These are phyloP conservation scores for Phenganax stokvisi DNA, from an alignment of 92 coral and sea anemone genomes.

Conservation along the genomic window DNA sequence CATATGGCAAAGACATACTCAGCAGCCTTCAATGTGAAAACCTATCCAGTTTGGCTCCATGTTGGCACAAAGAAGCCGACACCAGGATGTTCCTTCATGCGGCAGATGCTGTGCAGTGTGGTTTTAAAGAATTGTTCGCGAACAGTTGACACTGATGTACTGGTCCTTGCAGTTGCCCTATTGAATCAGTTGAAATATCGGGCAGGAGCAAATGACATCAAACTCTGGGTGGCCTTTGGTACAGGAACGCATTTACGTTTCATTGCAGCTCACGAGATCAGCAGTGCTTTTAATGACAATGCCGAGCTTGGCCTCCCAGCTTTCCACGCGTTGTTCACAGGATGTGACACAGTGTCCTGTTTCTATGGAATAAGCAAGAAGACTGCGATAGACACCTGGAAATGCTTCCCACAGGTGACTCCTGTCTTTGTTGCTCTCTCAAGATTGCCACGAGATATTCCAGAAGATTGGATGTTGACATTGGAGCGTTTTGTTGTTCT, in stretches of 20 bases:
- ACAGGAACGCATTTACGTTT: constrained; percentile 14
- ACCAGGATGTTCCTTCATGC: constrained; percentile 47
- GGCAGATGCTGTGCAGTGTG: constrained; percentile 33
- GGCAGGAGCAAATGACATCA: constrained; percentile 11
- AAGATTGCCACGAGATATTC: too few species aligned
- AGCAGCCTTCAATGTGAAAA: constrained; percentile 32
- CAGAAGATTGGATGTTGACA: too few species aligned
- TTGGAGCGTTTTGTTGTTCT: too few species aligned
- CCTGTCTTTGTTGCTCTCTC: too few species aligned
- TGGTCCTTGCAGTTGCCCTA: constrained; percentile 44
- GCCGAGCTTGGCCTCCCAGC: background rate
- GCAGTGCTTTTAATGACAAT: background rate
- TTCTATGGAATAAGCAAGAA: too few species aligned
- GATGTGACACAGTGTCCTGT: too few species aligned
- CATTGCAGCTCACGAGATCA: constrained; percentile 24
- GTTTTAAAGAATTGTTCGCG: constrained; percentile 38
- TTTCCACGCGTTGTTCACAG: too few species aligned
- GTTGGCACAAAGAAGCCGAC: constrained; percentile 52
- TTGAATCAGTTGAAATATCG: constrained; percentile 7
- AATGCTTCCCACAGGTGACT: too few species aligned
- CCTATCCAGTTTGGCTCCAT: constrained; percentile 42
- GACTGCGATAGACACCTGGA: too few species aligned
- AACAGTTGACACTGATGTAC: constrained; percentile 47
- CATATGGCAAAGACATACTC: constrained; percentile 42
- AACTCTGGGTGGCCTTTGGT: constrained; percentile 40